A percentile compares a stretch with the other conserved stretches of the same genome.
phyloP scores from a whole-genome alignment of 2,113 vertebrate genomes.

The Alces alces region DNA sequence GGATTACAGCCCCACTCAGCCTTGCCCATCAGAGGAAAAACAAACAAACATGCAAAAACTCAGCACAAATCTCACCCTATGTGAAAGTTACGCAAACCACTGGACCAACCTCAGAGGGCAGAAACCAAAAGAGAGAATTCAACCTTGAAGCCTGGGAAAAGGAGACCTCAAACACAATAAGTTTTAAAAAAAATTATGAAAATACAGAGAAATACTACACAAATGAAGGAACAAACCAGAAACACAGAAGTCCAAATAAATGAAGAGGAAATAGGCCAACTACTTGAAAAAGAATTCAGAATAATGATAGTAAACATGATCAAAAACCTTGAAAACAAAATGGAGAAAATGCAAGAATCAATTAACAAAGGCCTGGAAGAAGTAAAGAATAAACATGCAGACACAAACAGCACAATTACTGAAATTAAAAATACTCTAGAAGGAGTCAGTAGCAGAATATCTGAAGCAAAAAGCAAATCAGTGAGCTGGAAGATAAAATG shows the following conservation, averaged over 20 bases:
- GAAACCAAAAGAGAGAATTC: not conserved
- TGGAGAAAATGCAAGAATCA: not conserved
- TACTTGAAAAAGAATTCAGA: not conserved
- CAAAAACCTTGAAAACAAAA: not conserved
- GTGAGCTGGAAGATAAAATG: not conserved
- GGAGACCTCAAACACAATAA: not conserved
- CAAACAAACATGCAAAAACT: not conserved
- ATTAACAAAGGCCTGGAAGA: not conserved
- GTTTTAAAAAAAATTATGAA: not conserved
- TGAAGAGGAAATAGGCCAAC: not conserved
- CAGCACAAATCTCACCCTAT: not conserved
- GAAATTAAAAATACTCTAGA: not conserved
- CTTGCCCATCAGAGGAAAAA: not conserved
- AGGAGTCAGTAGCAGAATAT: not conserved
- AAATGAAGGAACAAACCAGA: not conserved
- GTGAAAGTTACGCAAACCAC: not conserved
- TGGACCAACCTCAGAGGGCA: not conserved
- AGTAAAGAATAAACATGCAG: not conserved
- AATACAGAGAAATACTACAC: not conserved
- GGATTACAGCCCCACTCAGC: not conserved
- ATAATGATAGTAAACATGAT: not conserved
- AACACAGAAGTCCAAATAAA: not conserved
- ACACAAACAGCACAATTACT: not conserved
- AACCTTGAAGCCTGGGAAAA: not conserved
- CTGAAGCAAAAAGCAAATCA: not conserved